phyloP scores from a whole-genome alignment of 2,888 invertebrate species.

The Drosophila percnosoma region DNA sequence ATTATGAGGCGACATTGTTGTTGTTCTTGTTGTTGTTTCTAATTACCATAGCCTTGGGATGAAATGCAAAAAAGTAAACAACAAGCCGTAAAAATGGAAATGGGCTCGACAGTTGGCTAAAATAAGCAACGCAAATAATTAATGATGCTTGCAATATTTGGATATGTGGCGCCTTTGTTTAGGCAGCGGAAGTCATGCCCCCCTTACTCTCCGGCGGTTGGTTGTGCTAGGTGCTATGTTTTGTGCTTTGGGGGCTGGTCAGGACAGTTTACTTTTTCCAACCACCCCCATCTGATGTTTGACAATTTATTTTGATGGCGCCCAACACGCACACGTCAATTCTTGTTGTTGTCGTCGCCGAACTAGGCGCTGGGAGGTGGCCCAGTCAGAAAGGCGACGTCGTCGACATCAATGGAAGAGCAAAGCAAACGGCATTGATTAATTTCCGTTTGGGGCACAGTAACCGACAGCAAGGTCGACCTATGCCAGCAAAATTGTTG shows the following conservation, averaged over 20 bases:
- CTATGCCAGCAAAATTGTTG: slow-evolving; percentile 65
- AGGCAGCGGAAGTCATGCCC: slow-evolving; percentile 55
- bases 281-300: slow-evolving; percentile 63
- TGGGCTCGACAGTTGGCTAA: slow-evolving; percentile 30
- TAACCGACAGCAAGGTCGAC: slow-evolving; percentile 60
- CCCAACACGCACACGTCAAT: slow-evolving; percentile 66
- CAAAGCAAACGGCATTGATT: slow-evolving; percentile 73
- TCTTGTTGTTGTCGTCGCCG: slow-evolving; percentile 27
- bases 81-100: slow-evolving; percentile 23
- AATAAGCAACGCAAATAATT: slow-evolving; percentile 69
- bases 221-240: slow-evolving; percentile 20
- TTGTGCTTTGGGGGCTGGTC: slow-evolving; percentile 35
- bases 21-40: slow-evolving; percentile 12
- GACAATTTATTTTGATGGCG: slow-evolving; percentile 76
- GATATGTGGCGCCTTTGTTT: slow-evolving; percentile 72
- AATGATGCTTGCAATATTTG: slow-evolving; percentile 60
- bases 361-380: slow-evolving; percentile 36
- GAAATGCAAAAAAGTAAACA: slow-evolving; percentile 18
- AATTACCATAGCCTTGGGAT: slow-evolving; percentile 52
- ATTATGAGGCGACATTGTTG: slow-evolving; percentile 37
- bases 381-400: slow-evolving; percentile 40
- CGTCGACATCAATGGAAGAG: slow-evolving; percentile 51
- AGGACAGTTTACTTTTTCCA: slow-evolving; percentile 34
- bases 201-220: slow-evolving; percentile 7
- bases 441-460: slow-evolving; percentile 66